Percentiles rank a stretch among this genome's conserved stretches.
Evolutionary conservation across 1,140 invertebrate genomes (phyloP).

Genomic region (Drosophila ironensis): DNA sequence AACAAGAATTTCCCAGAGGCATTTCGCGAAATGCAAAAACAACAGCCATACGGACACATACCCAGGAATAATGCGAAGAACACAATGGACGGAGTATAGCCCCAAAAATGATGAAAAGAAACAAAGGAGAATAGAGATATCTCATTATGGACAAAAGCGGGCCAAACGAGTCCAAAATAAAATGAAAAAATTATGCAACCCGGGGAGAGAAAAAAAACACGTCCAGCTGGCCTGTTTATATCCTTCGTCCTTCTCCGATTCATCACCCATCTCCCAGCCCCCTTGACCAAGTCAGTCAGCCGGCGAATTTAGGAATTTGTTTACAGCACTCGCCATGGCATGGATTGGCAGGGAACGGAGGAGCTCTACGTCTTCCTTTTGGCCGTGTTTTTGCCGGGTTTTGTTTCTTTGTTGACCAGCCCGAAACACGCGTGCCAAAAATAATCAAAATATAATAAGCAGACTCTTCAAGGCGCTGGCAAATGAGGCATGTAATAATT

Average conservation of each 20-base stretch:
- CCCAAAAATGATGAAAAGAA: slow-evolving; percentile 71
- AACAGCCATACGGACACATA: slow-evolving; percentile 35
- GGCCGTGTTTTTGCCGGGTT: neutral
- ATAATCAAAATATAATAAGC: slow-evolving; percentile 79
- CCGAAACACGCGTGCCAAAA: slow-evolving; percentile 64
- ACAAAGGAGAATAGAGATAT: slow-evolving; percentile 78
- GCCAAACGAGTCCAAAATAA: slow-evolving; percentile 58
- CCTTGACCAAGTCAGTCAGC: slow-evolving; percentile 17
- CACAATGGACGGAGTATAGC: slow-evolving; percentile 27
- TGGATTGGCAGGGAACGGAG: too few species aligned
- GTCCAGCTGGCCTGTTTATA: slow-evolving; percentile 26
- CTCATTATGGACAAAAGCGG: slow-evolving; percentile 77
- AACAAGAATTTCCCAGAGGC: slow-evolving; percentile 70
- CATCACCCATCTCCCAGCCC: neutral
- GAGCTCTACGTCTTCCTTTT: neutral
- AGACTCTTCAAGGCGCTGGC: slow-evolving; percentile 69
- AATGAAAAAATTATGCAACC: slow-evolving; percentile 77
- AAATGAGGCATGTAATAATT: slow-evolving; percentile 77
- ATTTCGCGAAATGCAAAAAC: slow-evolving; percentile 72
- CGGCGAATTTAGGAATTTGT: slow-evolving; percentile 66
- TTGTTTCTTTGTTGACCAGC: neutral
- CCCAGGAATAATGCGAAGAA: slow-evolving; percentile 1
- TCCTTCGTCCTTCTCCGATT: neutral
- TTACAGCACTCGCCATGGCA: slow-evolving; percentile 52
- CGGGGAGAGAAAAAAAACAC: slow-evolving; percentile 1